phyloP scores from a whole-genome alignment of 2,888 invertebrate species.

The Volucella inflata region DNA sequence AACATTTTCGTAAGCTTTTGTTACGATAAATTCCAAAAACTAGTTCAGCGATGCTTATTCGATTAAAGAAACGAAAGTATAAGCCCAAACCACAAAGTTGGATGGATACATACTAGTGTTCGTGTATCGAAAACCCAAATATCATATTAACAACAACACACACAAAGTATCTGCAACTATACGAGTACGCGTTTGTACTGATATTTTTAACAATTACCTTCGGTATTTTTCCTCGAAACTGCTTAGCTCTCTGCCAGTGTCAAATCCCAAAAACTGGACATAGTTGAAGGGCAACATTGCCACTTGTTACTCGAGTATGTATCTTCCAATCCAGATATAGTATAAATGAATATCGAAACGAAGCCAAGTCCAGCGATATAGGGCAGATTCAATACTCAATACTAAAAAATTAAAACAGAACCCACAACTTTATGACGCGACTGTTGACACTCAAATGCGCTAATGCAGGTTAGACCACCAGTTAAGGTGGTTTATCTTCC shows the following conservation, averaged over 20 bases:
- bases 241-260: conserved; percentile 72
- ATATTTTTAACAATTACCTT: conserved; percentile 77
- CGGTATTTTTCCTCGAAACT: conserved; percentile 78
- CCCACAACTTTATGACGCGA: conserved; percentile 35
- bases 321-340: conserved; percentile 3
- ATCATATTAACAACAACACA: neutral
- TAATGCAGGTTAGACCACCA: conserved; percentile 37
- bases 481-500: conserved; percentile 47
- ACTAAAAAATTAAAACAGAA: neutral
- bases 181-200: neutral
- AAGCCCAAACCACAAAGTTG: conserved; percentile 19
- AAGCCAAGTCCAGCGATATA: neutral
- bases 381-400: neutral
- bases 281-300: conserved; percentile 81
- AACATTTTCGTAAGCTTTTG: conserved; percentile 8
- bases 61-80: conserved; percentile 33
- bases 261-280: conserved; percentile 79
- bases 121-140: conserved; percentile 59
- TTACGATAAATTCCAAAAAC: conserved; percentile 44
- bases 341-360: conserved; percentile 9
- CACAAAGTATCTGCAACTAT: neutral
- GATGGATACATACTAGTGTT: neutral
- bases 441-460: conserved; percentile 56
- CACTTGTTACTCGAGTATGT: conserved; percentile 10
- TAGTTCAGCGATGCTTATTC: conserved; percentile 27